Evolutionary conservation across 2,113 vertebrate genomes (phyloP), one percentile per base, ranked within the genome.

Genomic region (Dendropsophus ebraccatus): DNA sequence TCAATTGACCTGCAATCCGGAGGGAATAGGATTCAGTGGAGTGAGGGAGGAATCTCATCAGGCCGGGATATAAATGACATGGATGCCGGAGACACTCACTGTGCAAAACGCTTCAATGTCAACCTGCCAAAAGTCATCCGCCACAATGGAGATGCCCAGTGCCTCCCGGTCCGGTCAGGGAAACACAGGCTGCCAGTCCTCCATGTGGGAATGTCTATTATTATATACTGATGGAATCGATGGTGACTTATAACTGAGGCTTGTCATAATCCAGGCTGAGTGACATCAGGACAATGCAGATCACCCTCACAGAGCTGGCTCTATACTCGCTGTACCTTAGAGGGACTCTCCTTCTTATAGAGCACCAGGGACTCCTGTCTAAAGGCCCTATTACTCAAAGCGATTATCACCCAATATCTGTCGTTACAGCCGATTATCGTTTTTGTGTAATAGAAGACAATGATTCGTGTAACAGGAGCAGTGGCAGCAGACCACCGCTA

Each of bases 61-160:
- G n/a, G n/a, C n/a, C n/a, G n/a, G 14, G 49, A 11, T 50, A 75
- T 13, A 47, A 28, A 32, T 32, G n/a, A 77, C 74, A 52, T 8
- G 30, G 49, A 32, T 30, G 28, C 23, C n/a, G 41, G 54, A 30
- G 49, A 52, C 49, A 54, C 47, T 77, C 0, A 19, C n/a, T 16
- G 11, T 74, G 47, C 47, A 76, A 23, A 54, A 73, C 23, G 41
- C 37, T n/a, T 73, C 23, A 73, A n/a, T 73, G 69, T 72, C 35
- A 37, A 19, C 41, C 14, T 69, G 32, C 65, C 28, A 19, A 69
- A 35, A 69, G 65, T 28, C 28, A 35, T 69, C 30, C 21, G 19
- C 35, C 17, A 17, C 17, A 30, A 35, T 35, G 30, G 11, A 19
- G 28, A 37, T 41, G 32, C 7, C 69, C n/a, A 11, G 21, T 9